Evolutionary conservation across 2,113 vertebrate species (phyloP).

Genomic region (Mesocricetus auratus): DNA sequence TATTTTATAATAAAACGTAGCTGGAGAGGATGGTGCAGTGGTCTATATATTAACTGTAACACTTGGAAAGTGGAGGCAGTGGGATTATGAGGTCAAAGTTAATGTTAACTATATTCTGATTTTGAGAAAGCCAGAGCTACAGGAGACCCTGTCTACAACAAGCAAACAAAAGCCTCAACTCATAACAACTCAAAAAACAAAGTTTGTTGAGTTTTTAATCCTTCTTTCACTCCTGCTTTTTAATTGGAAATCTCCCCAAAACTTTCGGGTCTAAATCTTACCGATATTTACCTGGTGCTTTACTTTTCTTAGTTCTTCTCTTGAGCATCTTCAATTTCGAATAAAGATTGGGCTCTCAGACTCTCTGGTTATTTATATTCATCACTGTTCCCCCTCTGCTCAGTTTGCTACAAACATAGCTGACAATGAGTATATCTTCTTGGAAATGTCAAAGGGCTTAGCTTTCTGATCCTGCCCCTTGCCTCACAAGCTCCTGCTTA

Average conservation of each 20-base stretch:
- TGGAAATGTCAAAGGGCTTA: background rate
- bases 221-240: background rate
- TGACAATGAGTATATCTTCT: background rate
- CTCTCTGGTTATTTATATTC: constrained; percentile 14
- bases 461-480: background rate
- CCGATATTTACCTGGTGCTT: background rate
- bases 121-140: background rate
- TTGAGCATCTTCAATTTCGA: background rate
- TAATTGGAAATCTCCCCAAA: background rate
- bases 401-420: background rate
- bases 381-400: background rate
- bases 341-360: background rate
- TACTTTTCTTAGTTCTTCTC: background rate
- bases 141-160: background rate
- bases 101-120: background rate
- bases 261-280: background rate
- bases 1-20: background rate
- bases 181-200: background rate
- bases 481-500: background rate
- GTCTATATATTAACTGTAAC: too few species aligned
- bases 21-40: background rate
- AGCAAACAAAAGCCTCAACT: too few species aligned
- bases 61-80: background rate
- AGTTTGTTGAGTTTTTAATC: background rate
- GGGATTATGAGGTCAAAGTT: background rate